These are phyloP conservation scores for Rousettus madagascariensis DNA, from an alignment of 2,797 vertebrate species.

Conservation along the genomic window DNA sequence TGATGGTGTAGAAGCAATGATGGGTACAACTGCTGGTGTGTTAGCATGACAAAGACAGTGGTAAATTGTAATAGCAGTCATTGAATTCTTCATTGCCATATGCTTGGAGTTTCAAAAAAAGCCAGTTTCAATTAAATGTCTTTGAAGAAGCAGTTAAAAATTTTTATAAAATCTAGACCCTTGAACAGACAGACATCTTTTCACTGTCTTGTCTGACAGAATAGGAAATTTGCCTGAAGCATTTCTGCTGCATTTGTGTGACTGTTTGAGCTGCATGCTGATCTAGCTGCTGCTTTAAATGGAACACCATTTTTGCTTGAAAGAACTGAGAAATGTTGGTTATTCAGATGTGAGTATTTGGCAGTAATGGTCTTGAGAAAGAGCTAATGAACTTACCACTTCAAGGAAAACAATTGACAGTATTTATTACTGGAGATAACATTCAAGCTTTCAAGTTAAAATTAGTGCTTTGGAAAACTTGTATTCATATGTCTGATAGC, in stretches of 20 bases:
- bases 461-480: constrained; percentile 44
- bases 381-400: background rate
- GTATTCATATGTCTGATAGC: background rate
- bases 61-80: background rate
- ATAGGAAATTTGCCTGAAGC: background rate
- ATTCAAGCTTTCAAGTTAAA: constrained; percentile 36
- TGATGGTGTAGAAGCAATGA: background rate
- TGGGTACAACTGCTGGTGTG: background rate
- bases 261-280: background rate
- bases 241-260: background rate
- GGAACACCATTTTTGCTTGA: background rate
- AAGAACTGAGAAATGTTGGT: background rate
- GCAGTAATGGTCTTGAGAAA: constrained; percentile 20
- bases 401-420: background rate
- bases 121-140: constrained; percentile 19
- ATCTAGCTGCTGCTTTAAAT: background rate
- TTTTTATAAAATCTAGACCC: constrained; percentile 5
- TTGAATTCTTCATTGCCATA: background rate
- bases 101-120: background rate
- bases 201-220: constrained; percentile 11
- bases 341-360: background rate
- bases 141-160: constrained; percentile 35
- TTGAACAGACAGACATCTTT: constrained; percentile 12
- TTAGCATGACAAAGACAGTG: background rate
- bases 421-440: background rate